phyloP scores from a whole-genome alignment of 2,888 invertebrate genomes.

The Sinopyrophorus schimmeli region DNA sequence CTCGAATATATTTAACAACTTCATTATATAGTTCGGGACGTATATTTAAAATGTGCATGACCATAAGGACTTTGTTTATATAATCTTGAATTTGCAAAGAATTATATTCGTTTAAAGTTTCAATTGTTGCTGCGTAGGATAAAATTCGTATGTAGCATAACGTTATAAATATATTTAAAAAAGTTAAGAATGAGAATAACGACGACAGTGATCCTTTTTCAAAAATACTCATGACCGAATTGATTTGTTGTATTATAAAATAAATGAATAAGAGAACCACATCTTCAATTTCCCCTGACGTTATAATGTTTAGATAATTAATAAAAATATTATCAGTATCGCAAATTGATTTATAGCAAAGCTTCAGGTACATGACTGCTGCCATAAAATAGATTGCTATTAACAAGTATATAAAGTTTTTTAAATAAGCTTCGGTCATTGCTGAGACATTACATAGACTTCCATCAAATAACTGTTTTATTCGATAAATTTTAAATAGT shows the following conservation, averaged over 20 bases:
- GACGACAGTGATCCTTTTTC: neutral
- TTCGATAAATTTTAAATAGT: slow-evolving; percentile 35
- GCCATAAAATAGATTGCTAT: slow-evolving; percentile 10
- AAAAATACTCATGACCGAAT: neutral
- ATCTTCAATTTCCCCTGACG: neutral
- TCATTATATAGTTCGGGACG: neutral
- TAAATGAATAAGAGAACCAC: neutral
- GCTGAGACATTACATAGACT: neutral
- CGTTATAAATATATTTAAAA: slow-evolving; percentile 6
- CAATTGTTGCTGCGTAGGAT: slow-evolving; percentile 55
- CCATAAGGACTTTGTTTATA: neutral
- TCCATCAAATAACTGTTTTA: slow-evolving; percentile 19
- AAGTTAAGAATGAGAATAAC: neutral
- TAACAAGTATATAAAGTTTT: slow-evolving; percentile 2
- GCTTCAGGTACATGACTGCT: neutral
- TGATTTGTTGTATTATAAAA: neutral
- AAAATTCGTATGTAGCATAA: slow-evolving; percentile 17
- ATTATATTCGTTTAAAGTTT: slow-evolving; percentile 53
- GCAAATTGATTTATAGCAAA: slow-evolving; percentile 14
- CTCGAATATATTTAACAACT: slow-evolving; percentile 1
- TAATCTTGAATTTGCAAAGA: neutral
- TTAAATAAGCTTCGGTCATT: slow-evolving; percentile 2
- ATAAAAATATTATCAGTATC: neutral
- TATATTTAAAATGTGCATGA: slow-evolving; percentile 1
- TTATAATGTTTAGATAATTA: neutral